Conservation (phyloP, 2,888 invertebrate species). For the Apomyelois bistriatella region DNA sequence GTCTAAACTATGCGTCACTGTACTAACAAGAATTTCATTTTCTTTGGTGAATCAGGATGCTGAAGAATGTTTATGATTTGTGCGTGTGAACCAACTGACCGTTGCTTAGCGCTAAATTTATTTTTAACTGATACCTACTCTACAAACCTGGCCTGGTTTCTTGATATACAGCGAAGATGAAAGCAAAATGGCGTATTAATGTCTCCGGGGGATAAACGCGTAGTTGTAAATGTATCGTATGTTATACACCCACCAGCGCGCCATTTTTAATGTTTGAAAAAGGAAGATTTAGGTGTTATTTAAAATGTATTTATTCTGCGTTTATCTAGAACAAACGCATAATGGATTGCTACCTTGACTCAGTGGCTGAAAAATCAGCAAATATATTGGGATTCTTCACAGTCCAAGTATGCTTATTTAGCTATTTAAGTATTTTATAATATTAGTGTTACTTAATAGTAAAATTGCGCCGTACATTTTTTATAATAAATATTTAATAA, state of each 20-base stretch:
- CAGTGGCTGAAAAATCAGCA: too few relatives aligned
- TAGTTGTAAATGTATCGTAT: not conserved
- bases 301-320: not conserved
- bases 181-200: conserved; percentile 5
- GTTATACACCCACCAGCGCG: not conserved
- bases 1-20: conserved; percentile 2
- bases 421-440: too few relatives aligned
- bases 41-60: conserved; percentile 1
- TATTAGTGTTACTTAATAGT: too few relatives aligned
- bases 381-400: too few relatives aligned
- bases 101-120: not conserved
- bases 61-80: conserved; percentile 2
- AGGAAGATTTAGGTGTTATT: not conserved
- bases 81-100: conserved; percentile 3
- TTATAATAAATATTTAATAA: too few relatives aligned
- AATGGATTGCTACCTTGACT: too few relatives aligned
- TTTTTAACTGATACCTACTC: not conserved
- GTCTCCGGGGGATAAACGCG: conserved; percentile 2
- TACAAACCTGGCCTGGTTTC: conserved; percentile 1
- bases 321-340: too few relatives aligned
- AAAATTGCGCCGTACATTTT: too few relatives aligned
- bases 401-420: too few relatives aligned
- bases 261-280: not conserved
- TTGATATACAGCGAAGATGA: not conserved
- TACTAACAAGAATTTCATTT: conserved; percentile 1